phyloP scores from a whole-genome alignment of 2,888 invertebrate genomes.

The Boloria euphrosyne region DNA sequence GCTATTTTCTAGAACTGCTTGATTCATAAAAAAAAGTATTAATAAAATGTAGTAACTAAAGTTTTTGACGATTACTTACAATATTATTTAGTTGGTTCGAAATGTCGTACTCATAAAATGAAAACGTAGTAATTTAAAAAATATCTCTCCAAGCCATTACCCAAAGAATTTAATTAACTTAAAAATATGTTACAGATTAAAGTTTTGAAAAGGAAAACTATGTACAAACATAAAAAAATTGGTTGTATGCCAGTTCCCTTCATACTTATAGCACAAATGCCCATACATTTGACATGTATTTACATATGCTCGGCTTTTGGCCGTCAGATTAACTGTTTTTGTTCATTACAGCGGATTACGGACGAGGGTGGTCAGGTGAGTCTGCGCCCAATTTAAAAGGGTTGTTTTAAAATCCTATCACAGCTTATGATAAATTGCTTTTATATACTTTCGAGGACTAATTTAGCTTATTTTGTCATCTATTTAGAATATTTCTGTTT shows the following conservation, averaged over 20 bases:
- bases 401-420: conserved; percentile 49
- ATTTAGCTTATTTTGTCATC: conserved; percentile 17
- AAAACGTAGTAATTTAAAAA: too few species aligned
- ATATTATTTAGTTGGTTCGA: too few species aligned
- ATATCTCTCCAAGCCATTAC: too few species aligned
- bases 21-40: too few species aligned
- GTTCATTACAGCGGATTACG: conserved; percentile 54
- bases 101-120: too few species aligned
- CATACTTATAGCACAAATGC: conserved; percentile 9
- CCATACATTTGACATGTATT: conserved; percentile 21
- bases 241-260: background rate
- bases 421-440: conserved; percentile 52
- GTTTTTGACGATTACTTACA: too few species aligned
- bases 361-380: conserved; percentile 56
- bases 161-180: too few species aligned
- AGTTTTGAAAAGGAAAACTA: too few species aligned
- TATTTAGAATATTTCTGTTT: background rate
- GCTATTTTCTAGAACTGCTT: too few species aligned
- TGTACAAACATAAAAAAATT: background rate
- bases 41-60: too few species aligned
- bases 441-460: conserved; percentile 38
- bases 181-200: too few species aligned
- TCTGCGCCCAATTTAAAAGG: conserved; percentile 61
- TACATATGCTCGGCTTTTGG: conserved; percentile 31
- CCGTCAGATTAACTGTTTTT: conserved; percentile 50